These are phyloP conservation scores for Lasioglossum morio DNA, from an alignment of 2,888 invertebrate species.

Conservation along the genomic window DNA sequence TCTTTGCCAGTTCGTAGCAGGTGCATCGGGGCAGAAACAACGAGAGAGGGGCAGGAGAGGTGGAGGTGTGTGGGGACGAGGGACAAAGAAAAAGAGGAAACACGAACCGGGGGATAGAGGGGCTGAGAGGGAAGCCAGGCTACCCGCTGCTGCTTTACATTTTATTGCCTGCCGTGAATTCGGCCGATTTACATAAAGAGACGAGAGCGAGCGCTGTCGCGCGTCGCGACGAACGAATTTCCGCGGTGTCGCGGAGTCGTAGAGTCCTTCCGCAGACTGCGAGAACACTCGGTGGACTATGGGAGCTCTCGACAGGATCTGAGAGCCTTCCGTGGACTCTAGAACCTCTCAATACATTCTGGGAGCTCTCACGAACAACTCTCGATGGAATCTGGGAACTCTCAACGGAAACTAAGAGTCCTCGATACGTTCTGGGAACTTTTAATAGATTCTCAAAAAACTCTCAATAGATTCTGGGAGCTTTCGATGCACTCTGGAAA, in stretches of 20 bases:
- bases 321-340: not conserved
- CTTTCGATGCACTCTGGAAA: not conserved
- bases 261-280: not conserved
- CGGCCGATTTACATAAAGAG: constrained; percentile 77
- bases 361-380: not conserved
- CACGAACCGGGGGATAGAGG: constrained; percentile 26
- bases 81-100: constrained; percentile 35
- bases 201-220: constrained; percentile 53
- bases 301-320: not conserved
- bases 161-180: constrained; percentile 80
- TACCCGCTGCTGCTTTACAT: constrained; percentile 77
- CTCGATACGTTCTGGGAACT: not conserved
- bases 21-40: constrained; percentile 61
- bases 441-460: not conserved
- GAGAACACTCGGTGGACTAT: not conserved
- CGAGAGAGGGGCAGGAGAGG: not conserved
- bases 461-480: not conserved
- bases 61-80: not conserved
- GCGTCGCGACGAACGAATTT: constrained; percentile 6
- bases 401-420: not conserved
- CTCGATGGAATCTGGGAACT: not conserved
- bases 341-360: not conserved
- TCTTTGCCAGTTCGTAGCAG: constrained; percentile 70
- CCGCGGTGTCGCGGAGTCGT: not conserved
- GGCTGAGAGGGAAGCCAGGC: constrained; percentile 7